These are phyloP conservation scores for Sarcoramphus papa DNA, from an alignment of 2,797 vertebrate species.

Conservation along the genomic window DNA sequence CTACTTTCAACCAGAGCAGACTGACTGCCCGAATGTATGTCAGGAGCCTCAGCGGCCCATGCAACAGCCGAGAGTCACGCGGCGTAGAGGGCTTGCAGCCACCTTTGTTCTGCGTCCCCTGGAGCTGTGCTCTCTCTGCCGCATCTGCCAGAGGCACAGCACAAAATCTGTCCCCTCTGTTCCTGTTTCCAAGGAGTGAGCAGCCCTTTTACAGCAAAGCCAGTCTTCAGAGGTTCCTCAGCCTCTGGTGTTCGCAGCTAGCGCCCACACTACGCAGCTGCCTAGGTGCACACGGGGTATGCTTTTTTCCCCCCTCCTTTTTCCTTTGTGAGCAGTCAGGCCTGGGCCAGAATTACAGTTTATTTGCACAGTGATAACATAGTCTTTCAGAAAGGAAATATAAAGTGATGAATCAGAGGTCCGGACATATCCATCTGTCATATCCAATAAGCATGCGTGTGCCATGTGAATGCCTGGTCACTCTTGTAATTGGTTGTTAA, in stretches of 20 bases:
- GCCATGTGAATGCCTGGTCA: slow-evolving; percentile 23
- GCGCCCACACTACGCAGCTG: rapidly evolving
- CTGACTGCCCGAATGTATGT: not conserved
- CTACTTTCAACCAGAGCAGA: not conserved
- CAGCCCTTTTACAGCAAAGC: not conserved
- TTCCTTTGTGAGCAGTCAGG: not conserved
- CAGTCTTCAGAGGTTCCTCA: not conserved
- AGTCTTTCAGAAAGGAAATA: not conserved
- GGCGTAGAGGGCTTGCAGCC: not conserved
- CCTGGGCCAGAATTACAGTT: not conserved
- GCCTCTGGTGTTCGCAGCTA: not conserved
- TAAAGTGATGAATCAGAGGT: not conserved
- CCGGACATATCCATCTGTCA: not conserved
- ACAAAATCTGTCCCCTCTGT: not conserved
- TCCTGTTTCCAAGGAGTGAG: not conserved
- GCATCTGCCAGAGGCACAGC: not conserved
- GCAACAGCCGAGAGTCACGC: not conserved
- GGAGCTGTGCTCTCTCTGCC: not conserved
- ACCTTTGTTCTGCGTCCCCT: not conserved
- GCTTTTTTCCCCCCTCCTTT: not conserved
- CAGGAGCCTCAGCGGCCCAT: rapidly evolving
- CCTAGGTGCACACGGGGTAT: rapidly evolving
- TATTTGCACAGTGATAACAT: not conserved
- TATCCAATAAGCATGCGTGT: not conserved
- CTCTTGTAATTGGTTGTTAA: slow-evolving; percentile 45